These are phyloP conservation scores for Tenualosa ilisha DNA, from an alignment of 2,797 vertebrate genomes.

Conservation along the genomic window DNA sequence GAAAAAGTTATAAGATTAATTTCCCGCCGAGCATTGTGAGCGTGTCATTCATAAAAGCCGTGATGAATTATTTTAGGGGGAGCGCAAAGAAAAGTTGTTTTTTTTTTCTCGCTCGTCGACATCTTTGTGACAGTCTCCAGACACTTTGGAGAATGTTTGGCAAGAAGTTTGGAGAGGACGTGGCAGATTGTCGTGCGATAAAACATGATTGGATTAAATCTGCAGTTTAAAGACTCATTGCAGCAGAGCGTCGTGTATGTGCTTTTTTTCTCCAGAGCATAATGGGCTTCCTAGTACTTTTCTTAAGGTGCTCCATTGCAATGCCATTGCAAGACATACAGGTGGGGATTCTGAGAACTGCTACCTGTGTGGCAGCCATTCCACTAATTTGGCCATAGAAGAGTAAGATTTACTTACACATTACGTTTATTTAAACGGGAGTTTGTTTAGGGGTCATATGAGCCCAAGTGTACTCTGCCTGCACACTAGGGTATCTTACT, in stretches of 20 bases:
- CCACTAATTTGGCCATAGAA: background rate
- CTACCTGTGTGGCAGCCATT: no score
- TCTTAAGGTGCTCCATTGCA: background rate
- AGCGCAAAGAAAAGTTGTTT: background rate
- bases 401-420: background rate
- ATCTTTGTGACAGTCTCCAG: conserved; percentile 7
- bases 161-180: conserved; percentile 14
- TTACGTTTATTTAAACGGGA: background rate
- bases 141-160: conserved; percentile 30
- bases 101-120: conserved; percentile 1
- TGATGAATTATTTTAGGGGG: conserved; percentile 50
- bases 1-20: conserved; percentile 64
- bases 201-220: conserved; percentile 21
- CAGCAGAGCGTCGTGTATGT: background rate
- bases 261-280: background rate
- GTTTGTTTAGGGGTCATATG: no score
- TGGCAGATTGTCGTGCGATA: conserved; percentile 17
- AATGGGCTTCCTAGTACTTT: background rate
- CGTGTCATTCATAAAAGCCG: conserved; percentile 50
- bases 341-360: no score
- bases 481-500: background rate
- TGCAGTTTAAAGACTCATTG: background rate
- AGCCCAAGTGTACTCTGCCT: no score
- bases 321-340: background rate
- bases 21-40: conserved; percentile 54